Base-by-base conservation (phyloP, 2,888 invertebrate species). In the Pristionchus mayeri region DNA sequence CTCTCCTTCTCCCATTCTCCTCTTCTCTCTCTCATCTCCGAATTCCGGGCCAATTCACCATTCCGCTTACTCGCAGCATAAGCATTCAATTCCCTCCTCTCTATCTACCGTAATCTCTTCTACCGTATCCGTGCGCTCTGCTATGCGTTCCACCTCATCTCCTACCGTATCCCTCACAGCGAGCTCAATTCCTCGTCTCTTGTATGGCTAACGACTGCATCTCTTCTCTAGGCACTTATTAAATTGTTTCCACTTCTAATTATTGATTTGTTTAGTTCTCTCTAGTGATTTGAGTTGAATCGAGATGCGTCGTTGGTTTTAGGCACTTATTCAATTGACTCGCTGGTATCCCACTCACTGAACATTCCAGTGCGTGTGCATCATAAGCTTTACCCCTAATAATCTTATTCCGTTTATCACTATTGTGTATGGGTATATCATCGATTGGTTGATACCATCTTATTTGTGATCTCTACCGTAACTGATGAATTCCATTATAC, bases 211-310 rank as follows among this genome's bases (percentile, higher is more conserved):
- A 78, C 76, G 71, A 30, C 18, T 21, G 40, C 76, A 78, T 78
- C 50, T 78, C 50, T 18, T 50, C 21, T 37, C 57, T 80, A 80
- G 80, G 80, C 37, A 54, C 40, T 76, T 80, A 80, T 80, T 80
- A 34, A 80, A 80, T 80, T 80, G 54, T 80, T 80, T 50, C 76
- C 7, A 18, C 67, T 37, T 40, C n/a, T 78, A 78, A 78, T 78
- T 78, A 78, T 50, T 78, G 27, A 78, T 78, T 78, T 21, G 48
- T 75, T 24, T 78, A 78, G 48, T 78, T 7, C 30, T 78, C 6
- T 34, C 30, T 71, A 71, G 71, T 71, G 40, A 44, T 63, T 63
- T 34, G 63, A 34, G 60, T 60, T 60, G 9, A 21, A 3, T 71
- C 40, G 71, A 71, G 71, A 71, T 71, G 63, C 63, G 40, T 71